These are phyloP conservation scores for Drosophila lowei DNA, from an alignment of 1,140 invertebrate genomes.

Conservation along the genomic window DNA sequence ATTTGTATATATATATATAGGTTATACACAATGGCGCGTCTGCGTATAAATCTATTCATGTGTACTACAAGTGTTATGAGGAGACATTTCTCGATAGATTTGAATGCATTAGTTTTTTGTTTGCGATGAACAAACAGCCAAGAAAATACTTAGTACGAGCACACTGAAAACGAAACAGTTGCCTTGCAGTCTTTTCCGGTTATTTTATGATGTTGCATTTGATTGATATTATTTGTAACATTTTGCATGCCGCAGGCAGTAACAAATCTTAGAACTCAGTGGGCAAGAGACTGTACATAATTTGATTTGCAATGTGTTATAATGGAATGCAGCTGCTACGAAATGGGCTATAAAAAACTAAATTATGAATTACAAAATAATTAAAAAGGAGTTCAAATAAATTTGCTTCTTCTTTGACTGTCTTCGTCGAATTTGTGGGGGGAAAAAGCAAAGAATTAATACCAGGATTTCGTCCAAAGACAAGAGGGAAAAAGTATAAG, in stretches of 20 bases:
- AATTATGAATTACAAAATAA: constrained; percentile 24
- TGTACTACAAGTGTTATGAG: constrained; percentile 45
- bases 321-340: constrained; percentile 56
- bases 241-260: constrained; percentile 72
- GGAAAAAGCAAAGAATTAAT: constrained; percentile 45
- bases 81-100: constrained; percentile 16
- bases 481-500: constrained; percentile 14
- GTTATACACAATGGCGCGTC: neutral
- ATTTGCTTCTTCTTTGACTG: constrained; percentile 21
- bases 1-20: constrained; percentile 18
- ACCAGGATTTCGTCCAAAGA: constrained; percentile 20
- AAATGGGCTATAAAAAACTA: constrained; percentile 35
- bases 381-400: constrained; percentile 9
- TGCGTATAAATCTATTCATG: constrained; percentile 5
- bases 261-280: constrained; percentile 64
- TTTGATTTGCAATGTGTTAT: constrained; percentile 27
- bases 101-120: constrained; percentile 19
- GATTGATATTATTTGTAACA: constrained; percentile 29
- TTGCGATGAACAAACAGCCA: constrained; percentile 53
- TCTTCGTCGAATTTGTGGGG: constrained; percentile 20
- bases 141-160: constrained; percentile 41
- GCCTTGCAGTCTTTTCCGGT: constrained; percentile 15
- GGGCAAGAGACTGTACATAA: constrained; percentile 59
- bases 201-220: constrained; percentile 34
- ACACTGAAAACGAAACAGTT: constrained; percentile 20